A percentile compares a stretch with the other conserved stretches of the same genome.
phyloP scores from a whole-genome alignment of 2,113 vertebrate genomes.

The Apodemus sylvaticus region DNA sequence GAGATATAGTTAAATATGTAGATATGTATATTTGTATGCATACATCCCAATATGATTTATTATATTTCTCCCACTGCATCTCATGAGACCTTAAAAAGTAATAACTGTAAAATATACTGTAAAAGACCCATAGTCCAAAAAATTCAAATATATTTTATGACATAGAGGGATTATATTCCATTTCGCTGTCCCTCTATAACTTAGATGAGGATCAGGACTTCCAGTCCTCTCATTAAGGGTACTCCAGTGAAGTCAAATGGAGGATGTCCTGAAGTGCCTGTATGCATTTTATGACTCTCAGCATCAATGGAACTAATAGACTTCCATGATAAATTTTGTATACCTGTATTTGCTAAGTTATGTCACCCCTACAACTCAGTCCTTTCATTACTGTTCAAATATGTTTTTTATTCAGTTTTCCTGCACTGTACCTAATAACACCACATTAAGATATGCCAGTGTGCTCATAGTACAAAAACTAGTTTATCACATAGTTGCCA shows the following conservation, averaged over 20 bases:
- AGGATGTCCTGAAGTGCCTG: too few species aligned
- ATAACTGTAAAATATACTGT: neutral
- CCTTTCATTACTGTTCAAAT: neutral
- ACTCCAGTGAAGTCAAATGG: neutral
- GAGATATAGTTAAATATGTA: too few species aligned
- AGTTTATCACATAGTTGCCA: neutral
- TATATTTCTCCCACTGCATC: neutral
- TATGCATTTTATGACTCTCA: neutral
- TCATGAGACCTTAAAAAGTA: neutral
- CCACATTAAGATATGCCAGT: neutral
- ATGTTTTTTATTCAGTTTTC: neutral
- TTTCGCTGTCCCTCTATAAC: neutral
- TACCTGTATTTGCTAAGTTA: neutral
- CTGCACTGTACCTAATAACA: neutral
- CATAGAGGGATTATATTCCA: fast-evolving
- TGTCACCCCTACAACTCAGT: neutral
- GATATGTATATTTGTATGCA: too few species aligned
- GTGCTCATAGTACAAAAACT: too few species aligned
- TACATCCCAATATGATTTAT: neutral
- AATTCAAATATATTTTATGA: neutral
- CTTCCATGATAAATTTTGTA: neutral
- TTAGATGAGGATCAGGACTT: neutral
- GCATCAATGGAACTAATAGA: neutral
- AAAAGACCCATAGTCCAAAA: neutral
- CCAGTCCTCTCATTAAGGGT: neutral